These are phyloP conservation scores for Ptychobarbus kaznakovi DNA, from an alignment of 2,797 vertebrate genomes.

Conservation along the genomic window DNA sequence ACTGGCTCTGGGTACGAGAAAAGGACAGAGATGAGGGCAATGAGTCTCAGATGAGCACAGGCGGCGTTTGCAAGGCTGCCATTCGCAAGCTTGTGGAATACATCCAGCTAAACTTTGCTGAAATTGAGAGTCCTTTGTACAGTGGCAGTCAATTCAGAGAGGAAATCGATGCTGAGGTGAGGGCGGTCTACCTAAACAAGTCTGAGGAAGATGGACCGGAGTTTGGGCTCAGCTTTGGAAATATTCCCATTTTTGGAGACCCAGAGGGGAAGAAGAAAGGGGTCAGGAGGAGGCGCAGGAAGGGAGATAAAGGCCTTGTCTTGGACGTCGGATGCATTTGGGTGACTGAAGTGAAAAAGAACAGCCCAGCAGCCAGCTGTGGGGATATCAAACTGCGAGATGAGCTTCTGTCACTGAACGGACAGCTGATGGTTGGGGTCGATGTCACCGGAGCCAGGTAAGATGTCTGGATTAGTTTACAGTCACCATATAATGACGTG, in stretches of 20 bases:
- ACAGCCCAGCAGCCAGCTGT: slow-evolving; percentile 86
- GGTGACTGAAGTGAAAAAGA: slow-evolving; percentile 95
- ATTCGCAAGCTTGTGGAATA: slow-evolving; percentile 92
- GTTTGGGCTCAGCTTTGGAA: slow-evolving; percentile 93
- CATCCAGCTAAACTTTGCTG: slow-evolving; percentile 91
- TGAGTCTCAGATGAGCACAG: slow-evolving; percentile 70
- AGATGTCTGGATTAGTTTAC: slow-evolving; percentile 51
- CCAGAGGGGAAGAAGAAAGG: slow-evolving; percentile 87
- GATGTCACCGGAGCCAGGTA: slow-evolving; percentile 94
- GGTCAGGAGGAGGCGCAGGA: slow-evolving; percentile 81
- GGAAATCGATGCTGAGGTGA: slow-evolving; percentile 84
- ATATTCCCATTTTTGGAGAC: slow-evolving; percentile 94
- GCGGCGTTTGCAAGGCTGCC: slow-evolving; percentile 82
- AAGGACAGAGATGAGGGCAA: slow-evolving; percentile 63
- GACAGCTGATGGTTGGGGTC: slow-evolving; percentile 96
- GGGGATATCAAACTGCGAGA: slow-evolving; percentile 90
- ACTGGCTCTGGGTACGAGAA: slow-evolving; percentile 83
- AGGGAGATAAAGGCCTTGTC: slow-evolving; percentile 84
- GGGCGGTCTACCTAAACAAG: slow-evolving; percentile 84
- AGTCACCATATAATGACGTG: not conserved
- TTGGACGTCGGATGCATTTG: slow-evolving; percentile 95
- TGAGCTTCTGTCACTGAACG: slow-evolving; percentile 92
- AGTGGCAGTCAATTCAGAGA: slow-evolving; percentile 55
- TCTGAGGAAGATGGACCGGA: slow-evolving; percentile 76
- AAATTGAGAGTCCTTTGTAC: slow-evolving; percentile 67